These are phyloP conservation scores for Oryctes rhinoceros DNA, from an alignment of 1,140 invertebrate genomes.

Conservation along the genomic window DNA sequence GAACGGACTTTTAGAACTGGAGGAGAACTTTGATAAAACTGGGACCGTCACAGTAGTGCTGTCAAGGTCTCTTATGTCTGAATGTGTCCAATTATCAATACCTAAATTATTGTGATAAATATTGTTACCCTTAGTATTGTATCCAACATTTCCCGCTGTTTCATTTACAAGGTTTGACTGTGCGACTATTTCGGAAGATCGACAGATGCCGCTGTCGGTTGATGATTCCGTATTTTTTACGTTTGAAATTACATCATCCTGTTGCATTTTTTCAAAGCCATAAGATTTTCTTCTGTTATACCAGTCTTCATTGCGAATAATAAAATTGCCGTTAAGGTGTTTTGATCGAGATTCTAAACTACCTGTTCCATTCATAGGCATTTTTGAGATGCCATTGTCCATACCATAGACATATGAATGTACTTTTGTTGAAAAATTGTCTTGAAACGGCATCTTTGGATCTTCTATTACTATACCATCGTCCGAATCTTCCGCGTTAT, in stretches of 20 bases:
- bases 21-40: conserved; percentile 48
- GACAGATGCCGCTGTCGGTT: conserved; percentile 76
- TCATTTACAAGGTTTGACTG: neutral
- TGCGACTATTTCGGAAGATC: conserved; percentile 69
- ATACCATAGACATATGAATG: conserved; percentile 62
- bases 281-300: conserved; percentile 75
- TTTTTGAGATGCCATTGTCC: conserved; percentile 57
- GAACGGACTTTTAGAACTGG: neutral
- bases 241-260: conserved; percentile 60
- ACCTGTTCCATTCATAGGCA: conserved; percentile 62
- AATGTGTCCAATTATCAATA: neutral
- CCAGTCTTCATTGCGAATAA: conserved; percentile 68
- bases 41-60: conserved; percentile 56
- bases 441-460: conserved; percentile 40
- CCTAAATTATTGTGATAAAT: neutral
- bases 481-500: conserved; percentile 58
- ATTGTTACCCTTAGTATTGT: conserved; percentile 6
- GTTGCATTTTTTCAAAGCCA: conserved; percentile 73
- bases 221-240: conserved; percentile 69
- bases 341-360: conserved; percentile 66
- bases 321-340: conserved; percentile 61
- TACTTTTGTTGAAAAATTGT: conserved; percentile 51
- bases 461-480: conserved; percentile 62
- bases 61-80: conserved; percentile 35
- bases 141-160: conserved; percentile 39